Evolutionary conservation across 1,140 invertebrate genomes (phyloP).

Genomic region (Drosophila albomicans): DNA sequence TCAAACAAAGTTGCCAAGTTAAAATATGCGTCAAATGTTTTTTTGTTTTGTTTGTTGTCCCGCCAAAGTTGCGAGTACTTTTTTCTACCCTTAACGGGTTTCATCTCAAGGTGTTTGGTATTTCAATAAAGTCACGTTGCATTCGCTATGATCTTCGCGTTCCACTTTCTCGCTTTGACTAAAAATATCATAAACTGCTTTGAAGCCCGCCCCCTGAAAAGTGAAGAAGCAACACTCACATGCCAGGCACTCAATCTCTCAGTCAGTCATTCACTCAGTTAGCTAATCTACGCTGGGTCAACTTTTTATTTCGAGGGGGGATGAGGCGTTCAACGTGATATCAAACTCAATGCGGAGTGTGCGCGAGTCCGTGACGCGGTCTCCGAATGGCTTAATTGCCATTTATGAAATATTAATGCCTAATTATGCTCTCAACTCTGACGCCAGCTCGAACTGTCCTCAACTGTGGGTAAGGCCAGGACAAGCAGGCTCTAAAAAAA

Average conservation of each 20-base stretch:
- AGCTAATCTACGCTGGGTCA: constrained; percentile 33
- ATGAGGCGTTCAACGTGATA: background rate
- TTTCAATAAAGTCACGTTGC: constrained; percentile 75
- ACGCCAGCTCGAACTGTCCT: constrained; percentile 16
- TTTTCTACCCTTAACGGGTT: constrained; percentile 24
- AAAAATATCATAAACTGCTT: constrained; percentile 42
- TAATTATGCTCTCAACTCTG: constrained; percentile 69
- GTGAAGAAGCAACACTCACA: background rate
- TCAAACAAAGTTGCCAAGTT: constrained; percentile 68
- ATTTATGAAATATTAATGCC: constrained; percentile 79
- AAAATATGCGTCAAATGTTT: constrained; percentile 59
- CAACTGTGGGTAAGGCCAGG: background rate
- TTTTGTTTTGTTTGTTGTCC: constrained; percentile 6
- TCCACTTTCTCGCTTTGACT: constrained; percentile 21
- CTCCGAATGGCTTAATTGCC: constrained; percentile 56
- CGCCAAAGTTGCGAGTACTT: constrained; percentile 15
- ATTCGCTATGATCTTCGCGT: constrained; percentile 31
- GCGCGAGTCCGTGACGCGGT: constrained; percentile 26
- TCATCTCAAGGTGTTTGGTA: constrained; percentile 61
- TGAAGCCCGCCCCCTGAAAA: constrained; percentile 19
- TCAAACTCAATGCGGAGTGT: background rate
- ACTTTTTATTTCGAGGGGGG: background rate
- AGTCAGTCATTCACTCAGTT: background rate
- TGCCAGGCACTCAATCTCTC: constrained; percentile 15
- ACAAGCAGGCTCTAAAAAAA: constrained; percentile 19